These are phyloP conservation scores for Sylvietta virens DNA, from an alignment of 2,113 vertebrate genomes.

Conservation along the genomic window DNA sequence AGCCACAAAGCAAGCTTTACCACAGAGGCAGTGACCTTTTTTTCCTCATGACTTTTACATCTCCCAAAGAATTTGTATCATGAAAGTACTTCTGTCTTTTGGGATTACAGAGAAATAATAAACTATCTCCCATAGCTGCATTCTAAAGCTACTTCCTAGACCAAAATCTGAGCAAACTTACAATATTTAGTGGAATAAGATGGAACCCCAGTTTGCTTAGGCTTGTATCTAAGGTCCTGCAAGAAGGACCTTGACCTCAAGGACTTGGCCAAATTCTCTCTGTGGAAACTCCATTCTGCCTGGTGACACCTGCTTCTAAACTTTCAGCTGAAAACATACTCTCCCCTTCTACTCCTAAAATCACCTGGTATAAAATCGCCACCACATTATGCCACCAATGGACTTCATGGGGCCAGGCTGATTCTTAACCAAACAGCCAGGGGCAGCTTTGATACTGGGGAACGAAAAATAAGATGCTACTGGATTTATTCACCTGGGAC, in stretches of 20 bases:
- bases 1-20: neutral
- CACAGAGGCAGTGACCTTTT: neutral
- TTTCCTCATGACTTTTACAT: neutral
- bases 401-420: neutral
- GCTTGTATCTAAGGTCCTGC: neutral
- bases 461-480: neutral
- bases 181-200: neutral
- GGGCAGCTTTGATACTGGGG: neutral
- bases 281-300: neutral
- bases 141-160: neutral
- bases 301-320: neutral
- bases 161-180: neutral
- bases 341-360: neutral
- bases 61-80: neutral
- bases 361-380: neutral
- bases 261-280: neutral
- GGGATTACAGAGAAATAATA: neutral
- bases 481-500: slow-evolving; percentile 80
- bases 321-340: neutral
- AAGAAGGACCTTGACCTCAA: neutral
- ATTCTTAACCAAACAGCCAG: neutral
- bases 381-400: neutral
- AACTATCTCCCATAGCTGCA: neutral
- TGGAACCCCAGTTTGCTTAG: neutral
- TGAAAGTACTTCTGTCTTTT: neutral